Evolutionary conservation across 2,888 invertebrate species (phyloP).

Genomic region (Aspidiotus destructor): DNA sequence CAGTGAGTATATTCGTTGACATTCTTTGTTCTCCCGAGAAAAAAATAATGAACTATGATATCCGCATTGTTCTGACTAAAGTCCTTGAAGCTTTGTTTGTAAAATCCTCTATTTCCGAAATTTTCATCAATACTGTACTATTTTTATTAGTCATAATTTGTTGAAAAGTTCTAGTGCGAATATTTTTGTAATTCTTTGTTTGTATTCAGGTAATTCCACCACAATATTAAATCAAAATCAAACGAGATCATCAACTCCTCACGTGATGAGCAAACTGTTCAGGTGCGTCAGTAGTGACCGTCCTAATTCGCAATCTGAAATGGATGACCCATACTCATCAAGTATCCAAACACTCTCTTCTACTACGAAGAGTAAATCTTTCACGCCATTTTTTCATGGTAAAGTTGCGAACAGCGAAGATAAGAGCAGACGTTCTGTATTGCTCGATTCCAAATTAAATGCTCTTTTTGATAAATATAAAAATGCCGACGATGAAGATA

Average conservation of each 20-base stretch:
- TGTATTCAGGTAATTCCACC: neutral
- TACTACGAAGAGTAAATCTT: neutral
- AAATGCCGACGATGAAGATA: slow-evolving; percentile 67
- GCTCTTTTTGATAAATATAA: slow-evolving; percentile 78
- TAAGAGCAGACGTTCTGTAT: slow-evolving; percentile 4
- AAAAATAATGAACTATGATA: too few relatives aligned
- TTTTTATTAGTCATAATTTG: too few relatives aligned
- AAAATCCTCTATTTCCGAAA: too few relatives aligned
- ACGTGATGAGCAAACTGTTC: slow-evolving; percentile 3
- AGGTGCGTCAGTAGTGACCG: neutral
- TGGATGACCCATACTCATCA: neutral
- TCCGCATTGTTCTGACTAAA: too few relatives aligned
- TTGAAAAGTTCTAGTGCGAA: too few relatives aligned
- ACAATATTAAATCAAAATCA: neutral
- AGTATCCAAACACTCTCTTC: neutral
- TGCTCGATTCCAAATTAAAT: slow-evolving; percentile 52
- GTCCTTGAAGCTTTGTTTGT: too few relatives aligned
- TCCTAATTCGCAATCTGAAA: neutral
- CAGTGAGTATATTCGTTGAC: neutral
- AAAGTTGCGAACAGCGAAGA: slow-evolving; percentile 1
- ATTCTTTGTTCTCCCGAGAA: too few relatives aligned
- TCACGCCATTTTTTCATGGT: slow-evolving; percentile 13
- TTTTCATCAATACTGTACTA: too few relatives aligned
- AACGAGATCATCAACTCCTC: neutral
- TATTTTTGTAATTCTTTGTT: too few relatives aligned